Base-by-base conservation (phyloP, 2,113 vertebrate genomes). In the Grammomys dolichurus region DNA sequence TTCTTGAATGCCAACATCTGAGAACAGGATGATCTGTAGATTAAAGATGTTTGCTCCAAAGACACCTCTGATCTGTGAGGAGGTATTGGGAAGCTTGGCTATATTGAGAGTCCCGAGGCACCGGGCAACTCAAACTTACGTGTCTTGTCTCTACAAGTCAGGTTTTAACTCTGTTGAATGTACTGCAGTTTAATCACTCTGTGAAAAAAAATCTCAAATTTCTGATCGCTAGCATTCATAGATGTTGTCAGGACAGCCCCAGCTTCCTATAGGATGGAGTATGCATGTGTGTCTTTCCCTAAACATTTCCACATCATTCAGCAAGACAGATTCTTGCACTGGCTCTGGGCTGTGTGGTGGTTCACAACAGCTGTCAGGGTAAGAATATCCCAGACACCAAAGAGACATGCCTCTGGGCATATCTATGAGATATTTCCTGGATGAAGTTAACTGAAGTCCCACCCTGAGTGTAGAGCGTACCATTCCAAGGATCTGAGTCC, bases 231-330 rank as follows among this genome's bases (percentile, higher is more conserved):
- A 11, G 17, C n/a, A 26, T 24, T 36, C n/a, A 70, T 10, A 77
- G 54, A 91, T 46, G 72, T 11, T 72, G 17, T 5, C 7, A 0
- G 17, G 40, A 33, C 48, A 84, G 13, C 65, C 16, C n/a, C 1
- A 16, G 36, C 51, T 65, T 63, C 51, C 54, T 65, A 14, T n/a
- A 65, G 54, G 20, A 48, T 40, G 65, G 10, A 16, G 7, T 12
- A 2, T 3, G 19, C 2, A 0, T 4, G 73, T 5, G 6, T 40
- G 5, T 58, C 16, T 26, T 65, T 43, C 46, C 31, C 78, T 69
- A 3, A 22, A 40, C 28, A 48, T 17, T 4, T n/a, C 13, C 36
- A 0, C 20, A 10, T 36, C 7, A 1, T 70, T 87, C 40, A 3
- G 22, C 33, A 20, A 95, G 75, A 7, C 87, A 40, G 16, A 36